Base-by-base conservation (phyloP, 2,113 vertebrate genomes). In the Neotoma lepida region DNA sequence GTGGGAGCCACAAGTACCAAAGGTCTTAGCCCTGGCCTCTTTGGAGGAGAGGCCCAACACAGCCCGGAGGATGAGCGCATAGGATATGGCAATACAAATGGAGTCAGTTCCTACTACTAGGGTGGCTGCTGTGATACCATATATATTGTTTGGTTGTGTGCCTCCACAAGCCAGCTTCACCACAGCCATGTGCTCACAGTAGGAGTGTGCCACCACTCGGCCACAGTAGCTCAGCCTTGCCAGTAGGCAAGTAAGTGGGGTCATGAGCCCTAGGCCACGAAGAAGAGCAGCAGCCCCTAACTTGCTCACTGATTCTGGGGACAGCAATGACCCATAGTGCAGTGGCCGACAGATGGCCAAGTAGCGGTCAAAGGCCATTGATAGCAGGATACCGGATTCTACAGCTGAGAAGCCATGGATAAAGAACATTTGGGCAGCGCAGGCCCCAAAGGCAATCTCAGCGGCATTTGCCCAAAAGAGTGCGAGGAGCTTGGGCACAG, bases 151-250 rank as follows among this genome's bases (percentile, higher is more conserved):
- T 15, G 96, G 93, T 9, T 6, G 66, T 18, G 95, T 98, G 39
- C 76, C 87, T 2, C 96, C 86, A 71, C 97, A 98, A 2, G 97
- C 97, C 41, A 98, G 91, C 81, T 97, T 98, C 4, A 98, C 98
- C 70, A 98, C 96, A 22, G 97, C 97, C 98, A 98, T 98, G 80
- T 97, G 97, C 44, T 98, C 97, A 74, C 98, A 98, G 68, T 97
- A 98, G 56, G 97, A 97, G n/a, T 98, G 98, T 18, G 96, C 94
- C 61, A 97, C 95, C 41, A 97, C 94, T 81, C 76, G 64, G 51
- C 92, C 87, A 49, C 97, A 97, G 61, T 97, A 98, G 22, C 71
- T 96, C 58, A 98, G 68, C 2, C 87, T 87, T 30, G 84, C 89
- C n/a, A 97, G 88, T 35, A 98, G 86, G 46, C 96, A 97, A 74